phyloP scores from a whole-genome alignment of 2,113 vertebrate species.

The Empidonax traillii region DNA sequence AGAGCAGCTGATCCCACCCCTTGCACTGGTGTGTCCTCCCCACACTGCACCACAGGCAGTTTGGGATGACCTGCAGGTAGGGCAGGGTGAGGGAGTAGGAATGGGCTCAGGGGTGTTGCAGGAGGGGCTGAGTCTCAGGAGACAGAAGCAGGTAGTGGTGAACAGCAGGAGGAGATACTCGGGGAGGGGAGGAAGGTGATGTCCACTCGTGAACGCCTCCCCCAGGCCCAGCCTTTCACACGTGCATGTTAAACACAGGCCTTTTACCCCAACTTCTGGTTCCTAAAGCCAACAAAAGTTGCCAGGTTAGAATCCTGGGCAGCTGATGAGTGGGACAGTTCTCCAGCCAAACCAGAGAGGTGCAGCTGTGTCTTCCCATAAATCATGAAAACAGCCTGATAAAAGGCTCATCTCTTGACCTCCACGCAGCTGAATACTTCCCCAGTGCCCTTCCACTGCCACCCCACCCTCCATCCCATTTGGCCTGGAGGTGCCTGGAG shows the following conservation, averaged over 20 bases:
- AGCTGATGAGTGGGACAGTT: neutral
- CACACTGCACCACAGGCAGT: neutral
- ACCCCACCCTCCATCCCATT: neutral
- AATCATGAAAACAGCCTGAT: neutral
- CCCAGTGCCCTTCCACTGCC: neutral
- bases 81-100: neutral
- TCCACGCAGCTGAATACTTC: neutral
- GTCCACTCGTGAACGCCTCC: neutral
- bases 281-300: neutral
- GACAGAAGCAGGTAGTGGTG: neutral
- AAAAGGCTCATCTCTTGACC: neutral
- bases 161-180: neutral
- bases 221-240: neutral
- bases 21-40: neutral
- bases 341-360: neutral
- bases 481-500: neutral
- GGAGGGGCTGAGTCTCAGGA: neutral
- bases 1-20: neutral
- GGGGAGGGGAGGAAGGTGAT: neutral
- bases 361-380: neutral
- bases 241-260: rapidly evolving
- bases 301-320: neutral
- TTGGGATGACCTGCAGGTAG: neutral
- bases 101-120: neutral
- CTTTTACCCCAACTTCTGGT: neutral